Conservation (phyloP, 1,140 invertebrate genomes). For the Dendrolimus punctatus region DNA sequence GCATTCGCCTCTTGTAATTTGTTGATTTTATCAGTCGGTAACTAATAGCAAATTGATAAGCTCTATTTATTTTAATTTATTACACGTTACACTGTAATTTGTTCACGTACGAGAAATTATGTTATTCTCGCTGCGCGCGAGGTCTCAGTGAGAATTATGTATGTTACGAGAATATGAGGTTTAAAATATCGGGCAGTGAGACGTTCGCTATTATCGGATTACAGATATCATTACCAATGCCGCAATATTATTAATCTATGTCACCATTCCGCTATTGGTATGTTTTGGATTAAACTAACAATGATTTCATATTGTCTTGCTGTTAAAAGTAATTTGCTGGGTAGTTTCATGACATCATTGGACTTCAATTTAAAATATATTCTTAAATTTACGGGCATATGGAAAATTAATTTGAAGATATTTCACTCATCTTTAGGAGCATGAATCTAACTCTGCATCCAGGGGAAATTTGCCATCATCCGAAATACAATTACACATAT, state of each 20-base stretch:
- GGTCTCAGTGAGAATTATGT: conserved; percentile 1
- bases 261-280: conserved; percentile 3
- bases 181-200: conserved; percentile 10
- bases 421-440: too few relatives aligned
- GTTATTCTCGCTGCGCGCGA: neutral
- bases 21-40: conserved; percentile 5
- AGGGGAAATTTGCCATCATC: too few relatives aligned
- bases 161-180: conserved; percentile 8
- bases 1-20: conserved; percentile 5
- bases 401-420: too few relatives aligned
- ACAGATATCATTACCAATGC: conserved; percentile 15
- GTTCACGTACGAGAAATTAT: conserved; percentile 4
- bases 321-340: too few relatives aligned
- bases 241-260: conserved; percentile 12
- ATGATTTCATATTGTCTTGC: too few relatives aligned
- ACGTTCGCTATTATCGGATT: conserved; percentile 9
- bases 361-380: too few relatives aligned
- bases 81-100: neutral
- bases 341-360: too few relatives aligned
- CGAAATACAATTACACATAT: too few relatives aligned
- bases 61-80: conserved; percentile 5
- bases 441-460: too few relatives aligned
- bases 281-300: neutral
- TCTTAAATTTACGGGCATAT: too few relatives aligned
- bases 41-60: conserved; percentile 3